Evolutionary conservation across 2,888 invertebrate species (phyloP), one percentile per base, ranked within the genome.

Genomic region (Trissolcus japonicus): DNA sequence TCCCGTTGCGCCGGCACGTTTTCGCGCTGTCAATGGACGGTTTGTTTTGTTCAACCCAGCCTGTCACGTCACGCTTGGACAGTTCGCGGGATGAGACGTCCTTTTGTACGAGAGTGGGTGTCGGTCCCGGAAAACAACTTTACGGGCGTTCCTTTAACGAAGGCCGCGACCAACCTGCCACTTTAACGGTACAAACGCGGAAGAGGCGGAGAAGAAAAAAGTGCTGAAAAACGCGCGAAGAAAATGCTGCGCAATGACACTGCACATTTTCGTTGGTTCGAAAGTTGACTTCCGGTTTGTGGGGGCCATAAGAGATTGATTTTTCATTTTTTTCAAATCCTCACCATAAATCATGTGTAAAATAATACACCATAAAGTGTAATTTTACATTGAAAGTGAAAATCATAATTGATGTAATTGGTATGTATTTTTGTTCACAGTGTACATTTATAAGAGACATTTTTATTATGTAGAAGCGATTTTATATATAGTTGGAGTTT

Each of bases 91-190:
- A 16, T 53, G 48, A 16, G 60, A 61, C 62, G 69, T 41, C 11
- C 73, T 69, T 69, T 76, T 76, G 69, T 65, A 19, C n/a, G 63
- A 62, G 68, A 63, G 75, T 75, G 75, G 75, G 68, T 63, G 75
- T 65, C 43, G 50, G 68, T 63, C 63, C 68, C 68, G 75, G 76
- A 76, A 65, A 66, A 69, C 48, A 66, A 56, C 43, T 76, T 75
- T 71, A 60, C 74, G 65, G 65, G 60, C 55, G 54, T 48, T 67
- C 59, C 63, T 63, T 65, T 65, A 75, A 69, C 69, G 76, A 76
- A 68, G 76, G 71, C 66, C 69, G 76, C 69, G 75, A 41, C 59
- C 68, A 60, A 65, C 61, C 62, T 71, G 62, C 54, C 57, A 59
- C 25, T 59, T 72, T 68, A 72, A 77, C 76, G 76, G 76, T 63